phyloP scores from a whole-genome alignment of 2,797 vertebrate species.

The Myripristis jacobus region DNA sequence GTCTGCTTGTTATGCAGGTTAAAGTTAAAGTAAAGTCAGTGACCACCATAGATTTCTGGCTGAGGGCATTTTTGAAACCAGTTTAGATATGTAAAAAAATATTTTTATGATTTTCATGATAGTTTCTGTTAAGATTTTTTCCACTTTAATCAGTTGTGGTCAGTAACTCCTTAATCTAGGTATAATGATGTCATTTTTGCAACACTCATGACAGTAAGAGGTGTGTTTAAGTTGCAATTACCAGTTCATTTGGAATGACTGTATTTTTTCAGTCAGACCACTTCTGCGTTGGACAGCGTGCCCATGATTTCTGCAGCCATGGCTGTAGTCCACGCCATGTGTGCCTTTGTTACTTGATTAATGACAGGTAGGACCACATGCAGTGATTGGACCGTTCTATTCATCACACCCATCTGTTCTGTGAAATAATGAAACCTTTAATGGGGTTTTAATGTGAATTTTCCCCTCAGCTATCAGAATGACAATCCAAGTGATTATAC shows the following conservation, averaged over 20 bases:
- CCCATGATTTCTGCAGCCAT: constrained; percentile 11
- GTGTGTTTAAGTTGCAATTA: constrained; percentile 13
- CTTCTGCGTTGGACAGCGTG: not conserved
- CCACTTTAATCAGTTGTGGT: too few species aligned
- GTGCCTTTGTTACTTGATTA: constrained; percentile 59
- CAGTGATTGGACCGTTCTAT: constrained; percentile 63
- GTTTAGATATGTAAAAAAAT: too few species aligned
- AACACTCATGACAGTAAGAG: constrained; percentile 1
- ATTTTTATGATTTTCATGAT: too few species aligned
- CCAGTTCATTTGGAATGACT: not conserved
- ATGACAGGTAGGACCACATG: constrained; percentile 54
- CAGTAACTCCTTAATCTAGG: too few species aligned
- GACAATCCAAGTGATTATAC: constrained; percentile 63
- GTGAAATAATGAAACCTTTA: constrained; percentile 68
- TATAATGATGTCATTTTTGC: too few species aligned
- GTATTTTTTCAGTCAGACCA: not conserved
- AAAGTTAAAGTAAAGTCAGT: too few species aligned
- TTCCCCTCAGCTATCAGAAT: constrained; percentile 36
- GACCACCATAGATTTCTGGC: too few species aligned
- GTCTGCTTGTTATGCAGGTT: too few species aligned
- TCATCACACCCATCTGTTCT: constrained; percentile 72
- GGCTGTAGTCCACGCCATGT: constrained; percentile 45
- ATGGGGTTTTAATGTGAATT: constrained; percentile 76
- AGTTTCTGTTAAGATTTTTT: too few species aligned
- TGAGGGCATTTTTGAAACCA: too few species aligned